Conservation (phyloP, 2,113 vertebrate species). For the Tragulus kanchil region DNA sequence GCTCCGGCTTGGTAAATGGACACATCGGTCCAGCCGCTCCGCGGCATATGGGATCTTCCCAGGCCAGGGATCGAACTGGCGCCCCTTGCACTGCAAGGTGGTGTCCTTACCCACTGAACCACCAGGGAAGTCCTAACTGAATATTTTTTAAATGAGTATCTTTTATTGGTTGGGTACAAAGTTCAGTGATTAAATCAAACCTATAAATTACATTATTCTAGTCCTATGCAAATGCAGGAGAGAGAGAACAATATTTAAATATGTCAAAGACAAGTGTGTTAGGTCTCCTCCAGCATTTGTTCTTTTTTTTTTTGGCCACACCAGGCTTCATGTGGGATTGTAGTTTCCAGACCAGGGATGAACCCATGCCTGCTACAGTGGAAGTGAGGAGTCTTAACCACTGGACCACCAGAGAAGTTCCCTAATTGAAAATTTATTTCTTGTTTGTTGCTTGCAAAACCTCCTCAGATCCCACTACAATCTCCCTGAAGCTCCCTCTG, state of each 20-base stretch:
- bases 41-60: no score
- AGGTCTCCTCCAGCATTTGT: not conserved
- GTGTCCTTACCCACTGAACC: no score
- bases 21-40: no score
- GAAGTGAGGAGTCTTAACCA: not conserved
- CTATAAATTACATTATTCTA: constrained; percentile 34
- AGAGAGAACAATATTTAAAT: not conserved
- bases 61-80: no score
- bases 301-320: not conserved
- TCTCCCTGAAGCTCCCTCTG: not conserved
- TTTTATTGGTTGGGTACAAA: constrained; percentile 60
- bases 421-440: not conserved
- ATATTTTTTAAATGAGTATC: not conserved
- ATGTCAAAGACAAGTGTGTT: not conserved
- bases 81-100: no score
- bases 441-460: not conserved
- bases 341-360: not conserved
- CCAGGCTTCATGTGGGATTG: not conserved
- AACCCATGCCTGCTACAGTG: not conserved
- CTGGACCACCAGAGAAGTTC: not conserved
- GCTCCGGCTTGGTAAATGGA: no score
- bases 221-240: not conserved
- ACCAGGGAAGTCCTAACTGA: not conserved
- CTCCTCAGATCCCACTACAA: not conserved
- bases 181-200: constrained; percentile 66